Evolutionary conservation across 1,140 invertebrate species (phyloP), one percentile per base, ranked within the genome.

Genomic region (Drosophila lacertosa): DNA sequence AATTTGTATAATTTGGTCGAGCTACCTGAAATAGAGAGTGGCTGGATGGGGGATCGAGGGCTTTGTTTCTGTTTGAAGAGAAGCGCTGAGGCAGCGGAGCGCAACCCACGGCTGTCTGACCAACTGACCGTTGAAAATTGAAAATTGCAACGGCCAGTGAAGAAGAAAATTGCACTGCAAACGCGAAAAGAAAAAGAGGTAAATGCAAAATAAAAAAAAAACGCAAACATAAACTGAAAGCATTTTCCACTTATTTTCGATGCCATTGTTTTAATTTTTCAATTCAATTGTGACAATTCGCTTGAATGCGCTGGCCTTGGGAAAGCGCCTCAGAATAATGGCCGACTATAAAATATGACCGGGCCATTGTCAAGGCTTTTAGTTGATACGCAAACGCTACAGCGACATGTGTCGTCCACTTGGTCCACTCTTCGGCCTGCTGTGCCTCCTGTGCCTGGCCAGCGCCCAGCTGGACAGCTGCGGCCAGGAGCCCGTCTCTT

Each of bases 101-200:
- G 68, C 48, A 76, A 76, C 81, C 63, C 82, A 82, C 74, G 66
- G 60, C 70, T 68, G 77, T 65, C 67, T 80, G 77, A 48, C 78
- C 89, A 90, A 90, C 89, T 89, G 82, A 88, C 82, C 89, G 89
- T 90, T 69, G 82, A 89, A 83, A 89, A 90, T 90, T 90, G 88
- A 90, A 89, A 89, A 89, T 83, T 69, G 79, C 82, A 89, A 76
- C 82, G 65, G 77, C 79, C 79, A 90, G 51, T 90, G 88, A 90
- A 88, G 88, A 90, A 88, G 88, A 90, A 90, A 90, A 90, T 90
- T 90, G 88, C 80, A 80, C 55, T 54, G 70, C 54, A 67, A 51
- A 44, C 59, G 63, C 13, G 47, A 58, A 69, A 33, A 42, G 20
- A 22, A 22, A 4, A 22, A 29, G 9, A 72, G 24, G 13, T 13